Evolutionary conservation across 2,113 vertebrate species (phyloP), one percentile per base, ranked within the genome.

Genomic region (Corythoichthys haematopterus): DNA sequence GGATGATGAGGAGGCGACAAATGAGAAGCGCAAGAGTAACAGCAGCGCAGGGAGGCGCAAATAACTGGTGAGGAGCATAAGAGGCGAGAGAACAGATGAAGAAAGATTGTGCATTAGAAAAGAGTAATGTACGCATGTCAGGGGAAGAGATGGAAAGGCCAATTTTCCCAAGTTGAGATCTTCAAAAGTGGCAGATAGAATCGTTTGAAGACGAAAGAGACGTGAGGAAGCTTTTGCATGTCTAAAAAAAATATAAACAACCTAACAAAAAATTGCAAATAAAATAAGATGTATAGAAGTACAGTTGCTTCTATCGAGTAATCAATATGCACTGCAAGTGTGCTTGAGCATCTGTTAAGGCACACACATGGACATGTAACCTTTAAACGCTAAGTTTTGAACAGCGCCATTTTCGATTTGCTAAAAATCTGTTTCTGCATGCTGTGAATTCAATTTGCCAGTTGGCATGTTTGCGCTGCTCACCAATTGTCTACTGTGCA

Each of bases 371-470:
- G 40, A 66, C 20, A 77, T 43, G 59, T 51, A 48, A 36, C 33
- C 67, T 77, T 72, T 61, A 74, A 69, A 80, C 72, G 73, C 79
- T 1, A 7, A 64, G 61, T 70, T 66, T 65, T 71, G 65, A 75
- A 65, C 75, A 70, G 36, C 52, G 58, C 59, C 63, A 65, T 63
- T 50, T 56, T 77, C 8, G 8, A 53, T 53, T 79, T 76, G 70
- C 68, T 74, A 57, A 76, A 80, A 81, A 68, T 38, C 20, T 66
- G 74, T 75, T 84, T 83, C 58, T 75, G 80, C 69, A 68, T 67
- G 66, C 71, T 73, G 65, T 52, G 64, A 69, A 52, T 84, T 82
- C 68, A 80, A 83, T 85, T 84, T 79, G 66, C 64, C 77, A 79
- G 71, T 82, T 33, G 0, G 63, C 51, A 61, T 55, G 51, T 83